Evolutionary conservation across 2,888 invertebrate genomes (phyloP).

Genomic region (Dascillus cervinus): DNA sequence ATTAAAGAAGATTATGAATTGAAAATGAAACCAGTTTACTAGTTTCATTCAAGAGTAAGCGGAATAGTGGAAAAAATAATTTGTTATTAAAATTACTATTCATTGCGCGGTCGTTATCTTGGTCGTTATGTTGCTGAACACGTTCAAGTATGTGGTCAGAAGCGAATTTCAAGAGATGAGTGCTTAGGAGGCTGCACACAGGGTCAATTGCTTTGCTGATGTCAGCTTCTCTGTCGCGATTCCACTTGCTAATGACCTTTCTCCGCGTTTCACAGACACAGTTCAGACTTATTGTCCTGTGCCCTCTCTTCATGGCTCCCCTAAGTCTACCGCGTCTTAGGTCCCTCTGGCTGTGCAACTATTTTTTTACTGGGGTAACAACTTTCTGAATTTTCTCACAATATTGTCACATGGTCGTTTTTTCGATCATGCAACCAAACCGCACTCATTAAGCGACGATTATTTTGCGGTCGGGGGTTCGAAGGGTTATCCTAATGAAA

Average conservation of each 20-base stretch:
- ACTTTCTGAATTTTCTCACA: slow-evolving; percentile 15
- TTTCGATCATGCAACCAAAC: slow-evolving; percentile 10
- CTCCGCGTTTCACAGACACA: slow-evolving; percentile 20
- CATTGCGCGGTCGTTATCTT: too few species aligned
- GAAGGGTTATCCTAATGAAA: too few species aligned
- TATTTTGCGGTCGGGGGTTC: slow-evolving; percentile 11
- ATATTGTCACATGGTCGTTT: slow-evolving; percentile 8
- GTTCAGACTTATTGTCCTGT: slow-evolving; percentile 12
- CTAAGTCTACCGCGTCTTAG: too few species aligned
- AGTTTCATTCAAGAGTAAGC: too few species aligned
- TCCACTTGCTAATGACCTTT: slow-evolving; percentile 21
- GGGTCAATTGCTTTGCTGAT: slow-evolving; percentile 18
- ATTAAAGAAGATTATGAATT: too few species aligned
- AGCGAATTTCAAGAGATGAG: slow-evolving; percentile 8
- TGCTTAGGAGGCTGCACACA: slow-evolving; percentile 9
- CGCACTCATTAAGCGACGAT: slow-evolving; percentile 10
- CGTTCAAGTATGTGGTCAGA: slow-evolving; percentile 8
- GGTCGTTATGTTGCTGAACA: too few species aligned
- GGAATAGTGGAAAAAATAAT: too few species aligned
- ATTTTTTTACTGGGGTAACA: too few species aligned
- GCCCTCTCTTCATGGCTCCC: slow-evolving; percentile 7
- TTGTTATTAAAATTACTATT: too few species aligned
- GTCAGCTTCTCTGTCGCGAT: slow-evolving; percentile 16
- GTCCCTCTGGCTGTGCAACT: slow-evolving; percentile 1
- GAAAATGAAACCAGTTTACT: too few species aligned